phyloP scores from a whole-genome alignment of 2,888 invertebrate genomes.

The Morinoia aosen region DNA sequence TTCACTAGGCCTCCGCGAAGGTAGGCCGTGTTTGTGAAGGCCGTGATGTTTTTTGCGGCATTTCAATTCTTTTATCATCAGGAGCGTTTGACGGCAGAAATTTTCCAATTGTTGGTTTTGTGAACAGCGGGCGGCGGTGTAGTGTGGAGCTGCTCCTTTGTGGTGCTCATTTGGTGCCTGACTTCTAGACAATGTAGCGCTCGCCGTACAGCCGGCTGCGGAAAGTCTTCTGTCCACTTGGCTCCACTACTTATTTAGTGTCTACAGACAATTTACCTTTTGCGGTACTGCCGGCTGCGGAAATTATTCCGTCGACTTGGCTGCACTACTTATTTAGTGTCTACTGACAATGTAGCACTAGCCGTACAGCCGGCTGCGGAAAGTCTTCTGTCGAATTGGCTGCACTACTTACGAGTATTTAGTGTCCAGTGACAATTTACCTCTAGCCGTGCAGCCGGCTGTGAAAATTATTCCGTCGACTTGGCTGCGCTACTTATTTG shows the following conservation, averaged over 20 bases:
- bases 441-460: background rate
- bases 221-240: too few relatives aligned
- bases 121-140: background rate
- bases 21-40: background rate
- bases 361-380: background rate
- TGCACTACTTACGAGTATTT: background rate
- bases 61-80: background rate
- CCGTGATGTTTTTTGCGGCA: background rate
- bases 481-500: background rate
- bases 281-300: background rate
- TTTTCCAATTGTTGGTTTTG: conserved; percentile 1
- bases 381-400: background rate
- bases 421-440: background rate
- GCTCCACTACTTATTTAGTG: too few relatives aligned
- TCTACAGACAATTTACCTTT: too few relatives aligned
- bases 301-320: background rate
- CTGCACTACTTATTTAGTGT: background rate
- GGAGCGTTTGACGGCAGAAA: background rate
- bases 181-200: background rate
- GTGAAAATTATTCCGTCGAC: background rate
- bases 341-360: background rate
- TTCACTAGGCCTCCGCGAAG: too few relatives aligned
- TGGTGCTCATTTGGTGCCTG: background rate
- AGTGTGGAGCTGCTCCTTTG: background rate
- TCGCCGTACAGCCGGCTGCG: background rate